Evolutionary conservation across 2,113 vertebrate species (phyloP), one percentile per base, ranked within the genome.

Genomic region (Pavo muticus): DNA sequence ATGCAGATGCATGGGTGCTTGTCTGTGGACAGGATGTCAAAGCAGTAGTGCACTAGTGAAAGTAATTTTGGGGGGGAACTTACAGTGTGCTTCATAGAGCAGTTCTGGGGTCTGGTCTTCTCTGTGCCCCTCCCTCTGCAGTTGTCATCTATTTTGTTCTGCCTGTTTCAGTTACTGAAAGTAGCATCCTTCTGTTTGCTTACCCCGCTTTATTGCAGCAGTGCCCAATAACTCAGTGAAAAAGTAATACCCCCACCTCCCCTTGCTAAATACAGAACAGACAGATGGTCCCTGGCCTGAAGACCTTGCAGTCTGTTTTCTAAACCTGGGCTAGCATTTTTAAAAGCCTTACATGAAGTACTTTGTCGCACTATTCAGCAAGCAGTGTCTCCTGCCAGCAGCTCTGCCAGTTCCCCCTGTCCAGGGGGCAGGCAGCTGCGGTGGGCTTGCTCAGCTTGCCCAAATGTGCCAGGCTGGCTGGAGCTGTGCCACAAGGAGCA

Each of bases 281-380:
- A 35, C 90, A 95, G 94, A 91, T 94, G 87, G 90, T 76, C 54
- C 67, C 81, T 72, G 90, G 90, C 90, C 94, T 76, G 84, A 40
- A 85, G 90, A 90, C 63, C 78, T 69, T 7, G 3, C 67, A 57
- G 78, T 19, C 84, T 60, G 77, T 70, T 91, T 35, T 42, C 24
- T n/a, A 40, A 91, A 70, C 84, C 76, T 67, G 40, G 73, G 15
- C 37, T 17, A 32, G n/a, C 7, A 3, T 71, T 80, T 72, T 89
- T 70, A 64, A 67, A 81, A 6, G 70, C 25, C 52, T 68, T 15
- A 3, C 5, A 15, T 29, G 39, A 11, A 30, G 7, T 50, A n/a
- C 45, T 44, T 45, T 11, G 11, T 80, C 8, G 15, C 9, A 1
- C 10, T 54, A 14, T 18, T 32, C 35, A 73, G 83, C 37, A 40